Percentiles rank a stretch among this genome's conserved stretches.
phyloP scores from a whole-genome alignment of 2,113 vertebrate species.

The Eptesicus fuscus region DNA sequence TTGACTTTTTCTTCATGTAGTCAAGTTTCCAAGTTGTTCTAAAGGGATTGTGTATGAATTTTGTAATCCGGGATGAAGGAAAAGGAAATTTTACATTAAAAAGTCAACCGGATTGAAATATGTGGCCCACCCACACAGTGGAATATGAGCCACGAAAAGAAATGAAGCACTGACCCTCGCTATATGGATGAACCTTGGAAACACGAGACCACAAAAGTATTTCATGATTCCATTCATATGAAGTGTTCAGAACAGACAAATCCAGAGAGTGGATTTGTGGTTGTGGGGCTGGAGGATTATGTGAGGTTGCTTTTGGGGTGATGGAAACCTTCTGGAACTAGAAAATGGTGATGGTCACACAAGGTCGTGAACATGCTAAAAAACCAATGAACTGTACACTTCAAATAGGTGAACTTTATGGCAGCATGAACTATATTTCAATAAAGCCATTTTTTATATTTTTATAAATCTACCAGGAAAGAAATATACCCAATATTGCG shows the following conservation, averaged over 20 bases:
- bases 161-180: not conserved
- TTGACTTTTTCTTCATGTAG: not conserved
- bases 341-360: not conserved
- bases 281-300: not conserved
- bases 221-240: not conserved
- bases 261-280: not conserved
- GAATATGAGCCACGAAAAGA: not conserved
- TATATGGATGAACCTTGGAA: not conserved
- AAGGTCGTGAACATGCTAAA: not conserved
- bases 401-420: not conserved
- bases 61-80: not conserved
- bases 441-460: not conserved
- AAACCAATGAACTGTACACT: not conserved
- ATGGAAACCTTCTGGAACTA: not conserved
- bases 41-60: not conserved
- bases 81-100: not conserved
- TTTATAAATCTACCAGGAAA: not conserved
- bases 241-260: not conserved
- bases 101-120: not conserved
- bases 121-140: not conserved
- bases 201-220: not conserved
- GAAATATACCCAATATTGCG: not conserved
- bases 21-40: not conserved
- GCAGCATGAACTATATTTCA: not conserved
- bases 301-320: not conserved